Evolutionary conservation across 2,113 vertebrate species (phyloP).

Genomic region (Alaudala cheleensis): DNA sequence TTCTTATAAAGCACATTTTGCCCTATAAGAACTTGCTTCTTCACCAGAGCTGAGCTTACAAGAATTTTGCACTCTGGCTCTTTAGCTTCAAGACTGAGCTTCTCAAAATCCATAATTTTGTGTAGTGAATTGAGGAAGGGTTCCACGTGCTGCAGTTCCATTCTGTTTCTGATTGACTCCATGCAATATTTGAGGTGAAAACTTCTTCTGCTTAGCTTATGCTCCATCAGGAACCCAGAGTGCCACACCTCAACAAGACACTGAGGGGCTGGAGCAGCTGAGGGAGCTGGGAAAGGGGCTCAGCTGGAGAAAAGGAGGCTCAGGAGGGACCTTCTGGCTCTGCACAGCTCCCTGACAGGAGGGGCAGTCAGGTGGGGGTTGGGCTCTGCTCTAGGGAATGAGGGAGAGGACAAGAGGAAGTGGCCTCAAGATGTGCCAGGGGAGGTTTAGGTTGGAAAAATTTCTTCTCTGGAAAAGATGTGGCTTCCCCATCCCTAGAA

Average conservation of each 20-base stretch:
- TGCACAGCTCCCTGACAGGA: background rate
- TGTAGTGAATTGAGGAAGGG: background rate
- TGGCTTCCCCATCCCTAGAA: background rate
- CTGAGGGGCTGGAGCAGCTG: background rate
- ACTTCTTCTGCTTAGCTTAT: background rate
- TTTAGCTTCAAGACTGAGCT: background rate
- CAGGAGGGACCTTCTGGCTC: background rate
- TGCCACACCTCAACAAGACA: background rate
- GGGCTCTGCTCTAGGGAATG: background rate
- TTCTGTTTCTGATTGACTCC: background rate
- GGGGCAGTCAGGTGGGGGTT: accelerated
- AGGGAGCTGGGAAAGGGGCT: background rate
- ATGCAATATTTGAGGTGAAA: background rate
- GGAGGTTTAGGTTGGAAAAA: background rate
- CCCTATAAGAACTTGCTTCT: background rate
- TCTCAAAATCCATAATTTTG: background rate
- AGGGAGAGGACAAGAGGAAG: background rate
- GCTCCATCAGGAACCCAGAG: background rate
- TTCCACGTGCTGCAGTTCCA: accelerated
- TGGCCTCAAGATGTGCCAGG: background rate
- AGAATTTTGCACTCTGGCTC: background rate
- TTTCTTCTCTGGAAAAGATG: background rate
- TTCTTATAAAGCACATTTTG: background rate
- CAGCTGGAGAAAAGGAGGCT: background rate
- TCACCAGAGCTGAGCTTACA: background rate